These are phyloP conservation scores for Eubucco bourcierii DNA, from an alignment of 2,113 vertebrate genomes.

Conservation along the genomic window DNA sequence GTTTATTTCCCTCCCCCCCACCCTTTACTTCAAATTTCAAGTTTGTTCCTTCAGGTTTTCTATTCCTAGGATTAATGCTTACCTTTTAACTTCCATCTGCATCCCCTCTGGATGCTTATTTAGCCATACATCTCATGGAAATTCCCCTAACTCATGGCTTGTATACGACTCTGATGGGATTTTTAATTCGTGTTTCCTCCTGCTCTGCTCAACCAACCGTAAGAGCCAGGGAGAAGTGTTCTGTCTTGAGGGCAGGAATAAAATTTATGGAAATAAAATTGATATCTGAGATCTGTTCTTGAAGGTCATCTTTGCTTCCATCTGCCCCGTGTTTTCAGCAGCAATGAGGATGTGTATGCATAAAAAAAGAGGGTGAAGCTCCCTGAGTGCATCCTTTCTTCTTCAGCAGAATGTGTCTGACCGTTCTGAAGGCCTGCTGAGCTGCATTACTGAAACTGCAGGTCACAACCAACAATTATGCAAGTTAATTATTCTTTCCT, in stretches of 20 bases:
- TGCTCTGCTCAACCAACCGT: not conserved
- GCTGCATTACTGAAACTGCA: not conserved
- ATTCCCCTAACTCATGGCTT: not conserved
- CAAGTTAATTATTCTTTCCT: constrained; percentile 51
- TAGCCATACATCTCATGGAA: not conserved
- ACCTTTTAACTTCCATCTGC: not conserved
- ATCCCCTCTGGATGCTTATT: not conserved
- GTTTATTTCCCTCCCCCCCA: not conserved
- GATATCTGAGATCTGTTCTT: not conserved
- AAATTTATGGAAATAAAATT: constrained; percentile 1
- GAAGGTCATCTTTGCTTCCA: not conserved
- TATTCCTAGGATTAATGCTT: not conserved
- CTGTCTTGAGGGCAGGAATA: constrained; percentile 4
- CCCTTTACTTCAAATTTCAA: not conserved
- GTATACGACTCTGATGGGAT: not conserved
- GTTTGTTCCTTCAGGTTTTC: not conserved
- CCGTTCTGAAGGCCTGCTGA: not conserved
- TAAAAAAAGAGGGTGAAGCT: not conserved
- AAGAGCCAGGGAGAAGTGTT: not conserved
- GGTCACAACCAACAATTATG: constrained; percentile 31
- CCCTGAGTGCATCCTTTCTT: not conserved
- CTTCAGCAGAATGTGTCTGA: not conserved
- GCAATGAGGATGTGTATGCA: not conserved
- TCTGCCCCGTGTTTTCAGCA: not conserved
- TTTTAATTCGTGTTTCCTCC: not conserved